phyloP scores from a whole-genome alignment of 2,797 vertebrate genomes.

The Emydoidea blandingii region DNA sequence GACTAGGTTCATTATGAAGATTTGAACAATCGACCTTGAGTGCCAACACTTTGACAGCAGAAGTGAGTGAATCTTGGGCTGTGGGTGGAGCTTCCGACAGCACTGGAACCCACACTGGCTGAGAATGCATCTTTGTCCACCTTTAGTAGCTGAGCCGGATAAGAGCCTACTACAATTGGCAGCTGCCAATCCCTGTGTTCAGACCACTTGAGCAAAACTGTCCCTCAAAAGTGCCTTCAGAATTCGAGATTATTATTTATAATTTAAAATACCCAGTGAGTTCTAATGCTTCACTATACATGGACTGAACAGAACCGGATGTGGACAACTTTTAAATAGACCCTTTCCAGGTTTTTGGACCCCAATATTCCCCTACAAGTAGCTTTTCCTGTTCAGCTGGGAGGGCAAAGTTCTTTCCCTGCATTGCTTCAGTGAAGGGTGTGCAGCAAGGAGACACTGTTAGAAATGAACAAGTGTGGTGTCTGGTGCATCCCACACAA shows the following conservation, averaged over 20 bases:
- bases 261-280: neutral
- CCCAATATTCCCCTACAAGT: neutral
- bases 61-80: neutral
- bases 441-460: neutral
- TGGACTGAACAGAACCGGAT: neutral
- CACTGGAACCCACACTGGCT: neutral
- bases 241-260: neutral
- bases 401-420: neutral
- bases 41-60: neutral
- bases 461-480: neutral
- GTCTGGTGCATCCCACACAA: neutral
- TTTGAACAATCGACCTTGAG: neutral
- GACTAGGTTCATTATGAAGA: neutral
- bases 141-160: neutral
- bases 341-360: neutral
- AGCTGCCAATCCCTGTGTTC: neutral
- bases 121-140: neutral
- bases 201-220: neutral
- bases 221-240: neutral
- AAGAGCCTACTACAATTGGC: neutral
- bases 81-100: neutral
- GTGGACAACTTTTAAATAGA: neutral
- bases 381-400: neutral
- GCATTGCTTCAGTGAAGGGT: neutral
- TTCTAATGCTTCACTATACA: neutral